Evolutionary conservation across 2,797 vertebrate species (phyloP).

Genomic region (Pelochelys cantorii): DNA sequence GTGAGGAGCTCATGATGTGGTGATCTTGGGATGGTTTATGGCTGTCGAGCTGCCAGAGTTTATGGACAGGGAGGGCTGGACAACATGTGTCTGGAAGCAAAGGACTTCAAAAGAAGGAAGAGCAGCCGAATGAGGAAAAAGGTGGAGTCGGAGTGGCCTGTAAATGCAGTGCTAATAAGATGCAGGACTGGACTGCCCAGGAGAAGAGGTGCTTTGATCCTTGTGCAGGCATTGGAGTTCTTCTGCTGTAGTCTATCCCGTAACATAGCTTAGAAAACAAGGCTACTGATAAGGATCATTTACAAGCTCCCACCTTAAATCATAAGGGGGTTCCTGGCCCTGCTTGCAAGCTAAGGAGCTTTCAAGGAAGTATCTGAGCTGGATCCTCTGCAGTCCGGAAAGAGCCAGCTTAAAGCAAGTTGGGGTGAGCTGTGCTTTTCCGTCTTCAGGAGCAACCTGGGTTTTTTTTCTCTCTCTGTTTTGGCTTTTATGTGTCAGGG

Average conservation of each 20-base stretch:
- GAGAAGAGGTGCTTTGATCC: background rate
- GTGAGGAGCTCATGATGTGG: background rate
- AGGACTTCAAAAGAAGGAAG: background rate
- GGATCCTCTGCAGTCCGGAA: too few species aligned
- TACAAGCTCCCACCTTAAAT: background rate
- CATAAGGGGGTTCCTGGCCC: too few species aligned
- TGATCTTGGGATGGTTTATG: background rate
- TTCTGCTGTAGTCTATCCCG: background rate
- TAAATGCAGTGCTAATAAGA: background rate
- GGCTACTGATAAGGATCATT: background rate
- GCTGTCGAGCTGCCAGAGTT: background rate
- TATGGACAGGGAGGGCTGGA: background rate
- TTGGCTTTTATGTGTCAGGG: too few species aligned
- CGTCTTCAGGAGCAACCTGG: too few species aligned
- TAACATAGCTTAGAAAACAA: background rate
- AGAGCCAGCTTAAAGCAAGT: too few species aligned
- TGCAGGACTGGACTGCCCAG: background rate
- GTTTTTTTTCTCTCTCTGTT: too few species aligned
- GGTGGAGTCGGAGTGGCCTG: background rate
- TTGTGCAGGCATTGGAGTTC: background rate
- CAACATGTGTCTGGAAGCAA: background rate
- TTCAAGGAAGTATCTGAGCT: too few species aligned
- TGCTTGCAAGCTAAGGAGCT: too few species aligned
- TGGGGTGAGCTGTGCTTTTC: too few species aligned
- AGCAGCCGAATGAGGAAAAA: background rate